Evolutionary conservation across 2,888 invertebrate species (phyloP).

Genomic region (Hyles lineata): DNA sequence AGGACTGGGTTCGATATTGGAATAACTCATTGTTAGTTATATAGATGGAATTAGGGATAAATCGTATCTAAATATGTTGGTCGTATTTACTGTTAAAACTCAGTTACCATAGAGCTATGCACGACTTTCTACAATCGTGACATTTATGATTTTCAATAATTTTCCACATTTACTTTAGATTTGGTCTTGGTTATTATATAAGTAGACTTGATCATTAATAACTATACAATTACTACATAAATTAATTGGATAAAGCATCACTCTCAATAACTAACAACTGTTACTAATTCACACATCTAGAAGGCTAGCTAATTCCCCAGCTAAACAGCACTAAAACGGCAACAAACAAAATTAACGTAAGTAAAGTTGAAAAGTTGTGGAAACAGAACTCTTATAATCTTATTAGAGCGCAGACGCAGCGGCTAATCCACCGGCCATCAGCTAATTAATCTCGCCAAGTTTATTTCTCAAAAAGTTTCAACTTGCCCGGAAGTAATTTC

Average conservation of each 20-base stretch:
- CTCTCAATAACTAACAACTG: too few relatives aligned
- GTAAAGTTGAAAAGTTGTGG: slow-evolving; percentile 76
- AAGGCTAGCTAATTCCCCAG: slow-evolving; percentile 33
- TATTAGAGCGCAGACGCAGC: slow-evolving; percentile 79
- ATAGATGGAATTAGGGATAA: too few relatives aligned
- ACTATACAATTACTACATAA: too few relatives aligned
- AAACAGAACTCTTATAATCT: slow-evolving; percentile 83
- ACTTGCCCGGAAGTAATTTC: slow-evolving; percentile 81
- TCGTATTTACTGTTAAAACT: neutral
- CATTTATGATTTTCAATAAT: too few relatives aligned
- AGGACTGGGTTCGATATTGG: neutral
- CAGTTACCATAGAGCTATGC: too few relatives aligned
- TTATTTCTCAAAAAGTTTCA: slow-evolving; percentile 83
- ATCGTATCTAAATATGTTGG: neutral
- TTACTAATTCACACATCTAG: neutral
- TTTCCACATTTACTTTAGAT: too few relatives aligned
- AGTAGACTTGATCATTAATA: too few relatives aligned
- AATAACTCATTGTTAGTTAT: too few relatives aligned
- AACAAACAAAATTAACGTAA: slow-evolving; percentile 80
- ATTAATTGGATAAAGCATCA: too few relatives aligned
- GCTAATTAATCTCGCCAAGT: slow-evolving; percentile 83
- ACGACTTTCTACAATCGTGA: too few relatives aligned
- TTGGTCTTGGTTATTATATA: too few relatives aligned
- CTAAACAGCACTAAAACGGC: slow-evolving; percentile 53
- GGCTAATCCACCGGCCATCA: slow-evolving; percentile 81